A percentile compares a stretch with the other conserved stretches of the same genome.
Conservation (phyloP, 1,140 invertebrate species). For the Brachionus asplanchnoidis region DNA sequence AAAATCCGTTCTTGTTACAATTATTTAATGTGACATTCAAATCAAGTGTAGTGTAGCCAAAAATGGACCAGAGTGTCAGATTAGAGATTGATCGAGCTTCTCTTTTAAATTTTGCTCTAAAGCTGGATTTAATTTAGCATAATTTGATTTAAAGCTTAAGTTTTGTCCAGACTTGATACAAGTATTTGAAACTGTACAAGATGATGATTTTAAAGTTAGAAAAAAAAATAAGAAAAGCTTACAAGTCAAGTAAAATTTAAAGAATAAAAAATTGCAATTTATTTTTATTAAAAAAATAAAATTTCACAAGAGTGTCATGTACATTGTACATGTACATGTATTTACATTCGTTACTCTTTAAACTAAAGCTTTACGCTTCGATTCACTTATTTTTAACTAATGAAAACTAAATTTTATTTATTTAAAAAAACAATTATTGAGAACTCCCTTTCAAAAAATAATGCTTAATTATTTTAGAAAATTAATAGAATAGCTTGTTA, state of each 20-base stretch:
- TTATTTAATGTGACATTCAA: neutral
- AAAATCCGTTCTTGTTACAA: neutral
- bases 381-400: too few relatives aligned
- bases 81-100: neutral
- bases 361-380: too few relatives aligned
- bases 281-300: too few relatives aligned
- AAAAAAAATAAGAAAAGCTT: neutral
- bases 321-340: too few relatives aligned
- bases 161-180: neutral
- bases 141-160: neutral
- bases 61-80: neutral
- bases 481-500: too few relatives aligned
- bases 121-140: neutral
- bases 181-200: neutral
- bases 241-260: neutral
- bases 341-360: too few relatives aligned
- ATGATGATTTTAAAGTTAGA: neutral
- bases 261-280: neutral
- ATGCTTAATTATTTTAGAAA: too few relatives aligned
- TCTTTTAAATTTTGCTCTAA: neutral
- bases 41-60: neutral
- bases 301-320: too few relatives aligned
- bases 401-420: too few relatives aligned
- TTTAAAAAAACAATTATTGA: too few relatives aligned
- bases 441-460: too few relatives aligned